phyloP scores from a whole-genome alignment of 1,140 invertebrate genomes.

The Trachymyrmex cornetzi region DNA sequence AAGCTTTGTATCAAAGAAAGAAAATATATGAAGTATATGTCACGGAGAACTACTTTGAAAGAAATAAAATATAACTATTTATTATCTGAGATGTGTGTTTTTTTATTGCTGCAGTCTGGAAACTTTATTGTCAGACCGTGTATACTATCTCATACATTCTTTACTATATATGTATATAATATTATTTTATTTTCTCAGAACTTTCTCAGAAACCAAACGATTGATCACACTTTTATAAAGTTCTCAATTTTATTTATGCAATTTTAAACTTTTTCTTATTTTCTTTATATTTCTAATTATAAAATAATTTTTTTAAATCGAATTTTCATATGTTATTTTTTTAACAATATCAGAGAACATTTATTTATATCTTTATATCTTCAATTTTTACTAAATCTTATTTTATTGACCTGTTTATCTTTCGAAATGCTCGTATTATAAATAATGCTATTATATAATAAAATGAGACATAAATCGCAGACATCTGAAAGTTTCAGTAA shows the following conservation, averaged over 20 bases:
- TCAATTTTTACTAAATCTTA: not conserved
- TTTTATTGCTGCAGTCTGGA: no score
- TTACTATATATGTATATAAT: not conserved
- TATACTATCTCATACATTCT: not conserved
- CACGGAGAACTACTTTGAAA: no score
- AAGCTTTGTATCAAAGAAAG: no score
- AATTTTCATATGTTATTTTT: not conserved
- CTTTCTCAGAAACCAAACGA: not conserved
- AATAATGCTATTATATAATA: not conserved
- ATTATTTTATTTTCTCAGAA: not conserved
- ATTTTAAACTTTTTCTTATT: not conserved
- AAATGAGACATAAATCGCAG: not conserved
- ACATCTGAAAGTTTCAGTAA: not conserved
- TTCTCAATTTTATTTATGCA: not conserved
- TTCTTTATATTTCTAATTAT: not conserved
- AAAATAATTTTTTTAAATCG: not conserved
- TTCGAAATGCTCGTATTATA: not conserved
- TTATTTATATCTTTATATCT: not conserved
- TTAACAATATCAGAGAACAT: not conserved
- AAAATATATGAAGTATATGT: no score
- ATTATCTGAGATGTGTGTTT: no score
- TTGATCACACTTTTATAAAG: not conserved
- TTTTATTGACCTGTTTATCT: not conserved
- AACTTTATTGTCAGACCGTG: no score
- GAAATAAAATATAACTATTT: no score